Conservation (phyloP, 2,797 vertebrate species). For the Sciaenops ocellatus region DNA sequence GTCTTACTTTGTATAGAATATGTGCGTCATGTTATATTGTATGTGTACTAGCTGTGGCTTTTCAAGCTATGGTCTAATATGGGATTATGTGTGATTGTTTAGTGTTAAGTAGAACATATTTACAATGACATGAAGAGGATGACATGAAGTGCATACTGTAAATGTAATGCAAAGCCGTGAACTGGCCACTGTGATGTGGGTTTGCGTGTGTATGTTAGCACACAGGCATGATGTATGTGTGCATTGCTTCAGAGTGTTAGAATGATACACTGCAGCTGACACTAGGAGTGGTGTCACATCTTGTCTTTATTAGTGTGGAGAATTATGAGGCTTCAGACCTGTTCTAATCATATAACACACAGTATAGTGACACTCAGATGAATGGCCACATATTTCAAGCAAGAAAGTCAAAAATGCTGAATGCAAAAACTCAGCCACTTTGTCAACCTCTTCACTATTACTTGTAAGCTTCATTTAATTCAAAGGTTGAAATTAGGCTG, state of each 20-base stretch:
- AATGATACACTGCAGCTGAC: conserved; percentile 48
- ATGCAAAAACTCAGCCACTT: background rate
- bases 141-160: background rate
- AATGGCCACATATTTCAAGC: conserved; percentile 17
- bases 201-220: background rate
- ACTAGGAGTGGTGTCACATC: conserved; percentile 26
- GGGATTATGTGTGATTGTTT: background rate
- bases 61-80: background rate
- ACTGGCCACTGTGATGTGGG: background rate
- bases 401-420: background rate
- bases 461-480: background rate
- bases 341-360: conserved; percentile 42
- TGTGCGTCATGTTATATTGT: background rate
- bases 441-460: background rate
- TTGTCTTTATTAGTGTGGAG: conserved; percentile 57
- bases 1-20: background rate
- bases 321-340: conserved; percentile 42
- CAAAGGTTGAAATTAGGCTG: background rate
- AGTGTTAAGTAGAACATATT: background rate
- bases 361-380: conserved; percentile 13
- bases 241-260: background rate
- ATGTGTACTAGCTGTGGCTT: background rate
- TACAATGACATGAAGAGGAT: conserved; percentile 7
- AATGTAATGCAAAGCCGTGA: background rate
- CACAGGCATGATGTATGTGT: background rate